Base-by-base conservation (phyloP, 2,113 vertebrate genomes). In the Ictidomys tridecemlineatus region DNA sequence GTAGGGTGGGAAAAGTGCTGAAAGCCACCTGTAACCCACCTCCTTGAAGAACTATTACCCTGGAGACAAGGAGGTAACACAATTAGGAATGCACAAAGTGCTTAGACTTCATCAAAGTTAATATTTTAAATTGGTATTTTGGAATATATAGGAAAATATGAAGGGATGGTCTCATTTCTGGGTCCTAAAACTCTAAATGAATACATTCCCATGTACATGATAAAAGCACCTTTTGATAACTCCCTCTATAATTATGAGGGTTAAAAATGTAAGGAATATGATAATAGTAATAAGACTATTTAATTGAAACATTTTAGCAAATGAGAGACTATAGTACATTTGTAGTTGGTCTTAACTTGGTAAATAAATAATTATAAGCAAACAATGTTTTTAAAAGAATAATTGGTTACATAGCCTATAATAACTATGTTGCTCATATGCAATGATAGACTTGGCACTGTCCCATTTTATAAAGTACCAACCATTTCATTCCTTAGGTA, bases 231-330 rank as follows among this genome's bases (percentile, higher is more conserved):
- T 30, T 17, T 72, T 42, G 86, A 69, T 65, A 85, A 83, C 4
- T 86, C 28, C 24, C 87, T 84, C 70, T 53, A 76, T 5, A 61
- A 45, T 77, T 32, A 53, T 32, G 37, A 77, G 37, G 56, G 69
- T 32, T 63, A 10, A 77, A 88, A 34, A 58, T 69, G 2, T 74
- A 39, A 73, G 28, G 39, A 42, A 42, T 42, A 42, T 39, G 39
- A 39, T 42, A 42, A 42, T 42, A 42, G 39, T 42, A 42, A 42
- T 42, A 42, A 42, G 39, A 42, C 39, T 42, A 42, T 42, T 80
- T 61, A 87, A 88, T 70, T 94, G 80, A 94, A 86, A 80, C 18
- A 39, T 79, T 48, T 79, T 6, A 79, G 26, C 69, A 95, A 82
- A 89, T n/a, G 14, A 70, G n/a, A 22, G 93, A 30, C 24, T 56